Base-by-base conservation (phyloP, 2,797 vertebrate genomes). In the Typhlichthys subterraneus region DNA sequence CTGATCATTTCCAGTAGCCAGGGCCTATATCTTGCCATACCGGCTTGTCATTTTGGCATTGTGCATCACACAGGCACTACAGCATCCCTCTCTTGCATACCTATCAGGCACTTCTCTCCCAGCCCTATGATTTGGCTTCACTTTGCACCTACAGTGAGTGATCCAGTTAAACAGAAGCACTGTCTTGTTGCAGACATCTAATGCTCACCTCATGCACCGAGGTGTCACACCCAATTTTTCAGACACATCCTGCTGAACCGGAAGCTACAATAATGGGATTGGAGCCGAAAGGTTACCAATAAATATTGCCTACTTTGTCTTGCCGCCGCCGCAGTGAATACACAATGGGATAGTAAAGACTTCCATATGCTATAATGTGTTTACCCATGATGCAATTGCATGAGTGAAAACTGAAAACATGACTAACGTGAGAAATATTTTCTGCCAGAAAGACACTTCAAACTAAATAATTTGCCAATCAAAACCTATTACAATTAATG, bases 71-170 rank as follows among this genome's bases (percentile, higher is more conserved):
- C 45, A 29, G 45, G 56, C 59, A 63, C 61, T 48, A 49, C 48
- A 12, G 2, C 12, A 4, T 29, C 49, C 57, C 54, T 10, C 31
- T 56, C 33, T 31, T 17, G 54, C 38, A 17, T 45, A 55, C 45
- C n/a, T 33, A 33, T 65, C 2, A 38, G 49, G 54, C 59, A 45
- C 67, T 63, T 67, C 53, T 17, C 14, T 45, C 38, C 19, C 23
- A 2, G 12, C 31, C 23, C 13, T 13, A 33, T 52, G 67, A 67
- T 63, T 12, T 68, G 47, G 49, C 0, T 68, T 45, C 65, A 76
- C 67, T 72, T 23, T 76, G 77, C 64, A 67, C 61, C 17, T 59
- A 31, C 0, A 48, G 63, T 62, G 75, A 72, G 65, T 79, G 45
- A 59, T 10, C 61, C 46, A 65, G 52, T 66, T 12, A 65, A 29